These are phyloP conservation scores for Adoxophyes honmai DNA, from an alignment of 1,140 invertebrate species.

Conservation along the genomic window DNA sequence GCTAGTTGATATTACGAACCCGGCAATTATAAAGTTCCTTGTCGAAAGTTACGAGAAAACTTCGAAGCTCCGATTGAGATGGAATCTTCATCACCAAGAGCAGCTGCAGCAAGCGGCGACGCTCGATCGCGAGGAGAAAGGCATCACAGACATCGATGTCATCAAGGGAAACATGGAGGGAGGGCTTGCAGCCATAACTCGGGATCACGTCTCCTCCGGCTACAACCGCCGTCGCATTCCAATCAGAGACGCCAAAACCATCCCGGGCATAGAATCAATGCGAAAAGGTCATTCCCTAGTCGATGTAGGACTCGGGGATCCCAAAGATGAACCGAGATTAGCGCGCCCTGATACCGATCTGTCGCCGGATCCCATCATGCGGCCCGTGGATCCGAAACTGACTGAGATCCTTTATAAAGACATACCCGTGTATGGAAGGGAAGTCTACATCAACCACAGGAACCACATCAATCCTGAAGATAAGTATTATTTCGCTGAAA, in stretches of 20 bases:
- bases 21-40: constrained; percentile 34
- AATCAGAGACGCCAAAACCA: constrained; percentile 22
- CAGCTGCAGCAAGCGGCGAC: constrained; percentile 31
- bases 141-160: constrained; percentile 29
- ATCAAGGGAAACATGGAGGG: constrained; percentile 21
- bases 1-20: constrained; percentile 35
- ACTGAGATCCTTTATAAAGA: constrained; percentile 32
- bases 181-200: constrained; percentile 30
- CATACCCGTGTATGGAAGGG: constrained; percentile 27
- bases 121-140: constrained; percentile 25
- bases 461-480: constrained; percentile 26
- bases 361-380: constrained; percentile 31
- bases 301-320: constrained; percentile 32
- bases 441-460: constrained; percentile 26
- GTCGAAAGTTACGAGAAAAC: constrained; percentile 39
- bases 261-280: constrained; percentile 21
- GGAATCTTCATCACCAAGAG: constrained; percentile 28
- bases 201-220: constrained; percentile 23
- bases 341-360: constrained; percentile 26
- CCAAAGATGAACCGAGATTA: constrained; percentile 32
- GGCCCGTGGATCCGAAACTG: constrained; percentile 26
- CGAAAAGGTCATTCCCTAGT: constrained; percentile 30
- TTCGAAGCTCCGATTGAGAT: constrained; percentile 29
- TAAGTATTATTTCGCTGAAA: constrained; percentile 32
- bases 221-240: constrained; percentile 22